A percentile compares a stretch with the other conserved stretches of the same genome.
phyloP scores from a whole-genome alignment of 2,888 invertebrate genomes.

The Agonopterix alstromeriana region DNA sequence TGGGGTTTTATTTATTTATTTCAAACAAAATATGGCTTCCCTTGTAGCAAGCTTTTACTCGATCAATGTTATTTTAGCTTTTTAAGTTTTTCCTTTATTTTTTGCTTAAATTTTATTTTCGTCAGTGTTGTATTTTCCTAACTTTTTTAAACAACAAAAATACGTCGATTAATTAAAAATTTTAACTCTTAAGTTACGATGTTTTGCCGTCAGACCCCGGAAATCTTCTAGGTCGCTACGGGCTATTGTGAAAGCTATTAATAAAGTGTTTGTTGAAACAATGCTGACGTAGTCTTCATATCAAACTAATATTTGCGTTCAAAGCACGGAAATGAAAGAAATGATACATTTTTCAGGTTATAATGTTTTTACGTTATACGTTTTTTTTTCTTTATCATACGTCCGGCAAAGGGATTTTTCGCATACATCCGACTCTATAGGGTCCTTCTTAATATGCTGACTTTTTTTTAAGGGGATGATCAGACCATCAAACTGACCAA shows the following conservation, averaged over 20 bases:
- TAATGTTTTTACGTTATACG: no score
- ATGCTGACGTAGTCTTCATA: constrained; percentile 8
- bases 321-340: neutral
- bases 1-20: no score
- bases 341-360: no score
- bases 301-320: constrained; percentile 1
- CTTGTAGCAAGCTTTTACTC: neutral
- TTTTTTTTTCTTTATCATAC: no score
- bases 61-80: constrained; percentile 5
- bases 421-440: no score
- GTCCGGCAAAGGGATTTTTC: no score
- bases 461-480: no score
- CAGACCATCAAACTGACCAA: no score
- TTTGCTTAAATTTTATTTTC: constrained; percentile 17
- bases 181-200: neutral
- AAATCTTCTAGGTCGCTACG: constrained; percentile 5
- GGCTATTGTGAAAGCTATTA: constrained; percentile 17
- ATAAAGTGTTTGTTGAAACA: constrained; percentile 14
- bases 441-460: no score
- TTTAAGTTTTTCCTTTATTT: constrained; percentile 4
- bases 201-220: neutral
- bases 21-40: no score
- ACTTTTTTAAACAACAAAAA: neutral
- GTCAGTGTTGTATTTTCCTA: constrained; percentile 30
- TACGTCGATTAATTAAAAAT: neutral